Percentiles rank a stretch among this genome's conserved stretches.
phyloP scores from a whole-genome alignment of 2,888 invertebrate genomes.

The Hybos culiciformis region DNA sequence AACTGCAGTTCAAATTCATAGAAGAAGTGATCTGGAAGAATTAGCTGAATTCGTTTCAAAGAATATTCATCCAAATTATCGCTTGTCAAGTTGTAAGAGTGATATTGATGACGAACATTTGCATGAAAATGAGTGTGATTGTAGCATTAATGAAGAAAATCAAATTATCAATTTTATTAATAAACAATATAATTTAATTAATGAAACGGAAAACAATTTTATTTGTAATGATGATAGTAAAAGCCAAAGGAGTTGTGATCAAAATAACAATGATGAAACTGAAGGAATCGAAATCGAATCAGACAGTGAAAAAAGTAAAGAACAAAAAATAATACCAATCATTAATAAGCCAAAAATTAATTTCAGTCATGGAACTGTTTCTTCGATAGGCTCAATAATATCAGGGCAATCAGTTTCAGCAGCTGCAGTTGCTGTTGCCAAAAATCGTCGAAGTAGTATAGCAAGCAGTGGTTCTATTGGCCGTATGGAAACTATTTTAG shows the following conservation, averaged over 20 bases:
- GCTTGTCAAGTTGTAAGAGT: background rate
- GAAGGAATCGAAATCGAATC: constrained; percentile 2
- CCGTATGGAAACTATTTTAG: constrained; percentile 71
- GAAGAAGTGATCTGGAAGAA: constrained; percentile 31
- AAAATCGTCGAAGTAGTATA: constrained; percentile 30
- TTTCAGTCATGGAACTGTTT: constrained; percentile 3
- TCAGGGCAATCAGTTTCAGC: background rate
- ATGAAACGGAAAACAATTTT: background rate
- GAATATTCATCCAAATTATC: background rate
- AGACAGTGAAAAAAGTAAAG: constrained; percentile 3
- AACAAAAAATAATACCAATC: constrained; percentile 13
- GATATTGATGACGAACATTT: background rate
- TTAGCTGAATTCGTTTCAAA: constrained; percentile 29
- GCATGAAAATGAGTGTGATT: constrained; percentile 19
- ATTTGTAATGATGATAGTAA: background rate
- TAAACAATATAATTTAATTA: background rate
- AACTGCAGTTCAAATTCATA: constrained; percentile 30
- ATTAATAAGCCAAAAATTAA: background rate
- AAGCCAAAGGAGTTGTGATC: background rate
- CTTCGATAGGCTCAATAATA: constrained; percentile 5
- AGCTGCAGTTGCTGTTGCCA: background rate
- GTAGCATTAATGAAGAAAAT: background rate
- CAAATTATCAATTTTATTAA: background rate
- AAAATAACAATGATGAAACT: background rate
- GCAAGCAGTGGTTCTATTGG: constrained; percentile 41